Evolutionary conservation across 2,797 vertebrate genomes (phyloP).

Genomic region (Agapornis canus): DNA sequence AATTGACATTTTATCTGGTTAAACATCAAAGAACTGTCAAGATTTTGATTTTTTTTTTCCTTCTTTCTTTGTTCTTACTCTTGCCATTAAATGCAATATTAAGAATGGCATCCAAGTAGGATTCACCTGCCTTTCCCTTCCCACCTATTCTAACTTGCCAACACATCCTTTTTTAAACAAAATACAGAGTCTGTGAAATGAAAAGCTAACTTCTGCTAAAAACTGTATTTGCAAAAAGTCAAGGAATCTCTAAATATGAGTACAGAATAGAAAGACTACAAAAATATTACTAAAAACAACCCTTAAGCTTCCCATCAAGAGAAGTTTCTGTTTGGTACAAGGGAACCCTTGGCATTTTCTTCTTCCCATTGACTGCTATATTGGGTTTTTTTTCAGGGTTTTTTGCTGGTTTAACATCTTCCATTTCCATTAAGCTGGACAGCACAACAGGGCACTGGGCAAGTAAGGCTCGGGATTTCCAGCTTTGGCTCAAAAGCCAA

Average conservation of each 20-base stretch:
- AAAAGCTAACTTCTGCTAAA: background rate
- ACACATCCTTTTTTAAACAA: background rate
- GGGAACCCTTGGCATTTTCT: background rate
- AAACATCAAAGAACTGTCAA: background rate
- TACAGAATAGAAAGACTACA: background rate
- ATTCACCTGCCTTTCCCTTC: background rate
- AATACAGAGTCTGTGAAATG: background rate
- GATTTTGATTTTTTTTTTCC: background rate
- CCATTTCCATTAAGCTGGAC: background rate
- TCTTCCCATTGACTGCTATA: background rate
- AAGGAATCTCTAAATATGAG: background rate
- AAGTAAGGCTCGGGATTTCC: background rate
- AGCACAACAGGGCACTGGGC: background rate
- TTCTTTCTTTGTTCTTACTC: background rate
- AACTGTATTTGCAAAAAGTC: background rate
- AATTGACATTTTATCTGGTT: background rate
- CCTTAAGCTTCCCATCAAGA: background rate
- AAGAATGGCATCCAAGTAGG: background rate
- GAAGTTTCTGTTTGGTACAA: background rate
- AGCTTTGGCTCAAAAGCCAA: conserved; percentile 4
- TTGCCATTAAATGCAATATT: background rate
- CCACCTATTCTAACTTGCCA: background rate
- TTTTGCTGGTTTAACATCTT: background rate
- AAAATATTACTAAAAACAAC: background rate
- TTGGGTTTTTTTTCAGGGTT: background rate